Evolutionary conservation across 23 tunicate genomes (phyloP), one percentile per base, ranked within the genome.

Genomic region (Ascidia mentula): DNA sequence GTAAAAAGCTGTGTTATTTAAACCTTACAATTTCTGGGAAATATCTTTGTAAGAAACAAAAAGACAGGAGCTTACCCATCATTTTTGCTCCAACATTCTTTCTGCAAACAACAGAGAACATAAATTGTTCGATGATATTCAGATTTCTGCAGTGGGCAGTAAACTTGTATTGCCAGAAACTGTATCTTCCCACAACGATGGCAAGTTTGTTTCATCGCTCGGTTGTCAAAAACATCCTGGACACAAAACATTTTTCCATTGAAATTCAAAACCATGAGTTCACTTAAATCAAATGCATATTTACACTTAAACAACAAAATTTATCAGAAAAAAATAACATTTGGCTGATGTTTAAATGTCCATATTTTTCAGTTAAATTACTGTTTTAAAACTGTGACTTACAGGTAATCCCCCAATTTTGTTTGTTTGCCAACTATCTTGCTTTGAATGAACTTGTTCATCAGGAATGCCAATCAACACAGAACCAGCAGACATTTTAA

Each of bases 371-470:
- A n/a, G 60, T 45, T 17, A 45, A 45, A 45, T 17, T 45, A 18
- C 18, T 45, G 17, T 45, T 17, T 17, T 17, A 17, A 17, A 45
- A 17, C 17, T 45, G 18, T 45, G 18, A 35, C 75, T 81, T 81
- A 81, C 85, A 32, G 85, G 38, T 12, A 30, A 22, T 9, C 85
- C 85, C 26, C 85, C 85, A 31, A 81, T 81, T 32, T 81, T 81
- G 40, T 81, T 81, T 32, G 77, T 81, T 39, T 37, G 20, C 85
- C 85, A 81, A 26, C 18, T 22, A 1, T 38, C 36, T 38, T 40
- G 22, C 0, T 39, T 71, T 71, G 46, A 26, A 34, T 71, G 38
- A 6, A 81, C 40, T 81, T 36, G 37, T 31, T 40, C 65, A 71
- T 81, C 85, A 2, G 69, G 31, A n/a, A 81, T 78, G 0, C 85